These are phyloP conservation scores for Channa argus DNA, from an alignment of 2,113 vertebrate species.

Conservation along the genomic window DNA sequence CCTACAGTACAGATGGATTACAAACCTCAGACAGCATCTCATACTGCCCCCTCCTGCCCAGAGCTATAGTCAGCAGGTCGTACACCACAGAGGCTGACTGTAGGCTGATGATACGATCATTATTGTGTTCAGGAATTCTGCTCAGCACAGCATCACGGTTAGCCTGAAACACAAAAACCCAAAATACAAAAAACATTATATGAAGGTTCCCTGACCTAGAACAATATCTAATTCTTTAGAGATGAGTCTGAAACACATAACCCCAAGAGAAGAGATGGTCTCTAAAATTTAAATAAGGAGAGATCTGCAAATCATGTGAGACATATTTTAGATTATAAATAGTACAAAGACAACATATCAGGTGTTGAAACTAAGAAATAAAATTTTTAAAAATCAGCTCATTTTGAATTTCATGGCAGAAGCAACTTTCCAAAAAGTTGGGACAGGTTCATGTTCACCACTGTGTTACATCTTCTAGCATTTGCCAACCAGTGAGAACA, in stretches of 20 bases:
- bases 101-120: slow-evolving; percentile 95
- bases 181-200: not conserved
- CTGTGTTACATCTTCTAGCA: too few relatives aligned
- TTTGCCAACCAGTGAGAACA: too few relatives aligned
- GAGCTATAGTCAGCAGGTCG: slow-evolving; percentile 95
- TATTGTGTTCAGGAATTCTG: slow-evolving; percentile 96
- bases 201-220: not conserved
- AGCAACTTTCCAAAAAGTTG: too few relatives aligned
- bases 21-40: slow-evolving; percentile 99
- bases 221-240: not conserved
- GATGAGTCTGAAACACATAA: not conserved
- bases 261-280: too few relatives aligned
- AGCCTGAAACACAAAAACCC: slow-evolving; percentile 82
- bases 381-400: too few relatives aligned
- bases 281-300: too few relatives aligned
- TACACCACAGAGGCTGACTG: slow-evolving; percentile 98
- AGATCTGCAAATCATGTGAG: too few relatives aligned
- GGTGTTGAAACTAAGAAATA: too few relatives aligned
- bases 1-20: slow-evolving; percentile 2
- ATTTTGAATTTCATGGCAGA: too few relatives aligned
- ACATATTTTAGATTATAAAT: too few relatives aligned
- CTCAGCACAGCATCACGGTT: slow-evolving; percentile 97
- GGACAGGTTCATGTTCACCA: too few relatives aligned
- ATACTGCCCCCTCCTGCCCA: slow-evolving; percentile 96
- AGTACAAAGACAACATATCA: too few relatives aligned